phyloP scores from a whole-genome alignment of 2,888 invertebrate genomes.

The Eretmocerus hayati region DNA sequence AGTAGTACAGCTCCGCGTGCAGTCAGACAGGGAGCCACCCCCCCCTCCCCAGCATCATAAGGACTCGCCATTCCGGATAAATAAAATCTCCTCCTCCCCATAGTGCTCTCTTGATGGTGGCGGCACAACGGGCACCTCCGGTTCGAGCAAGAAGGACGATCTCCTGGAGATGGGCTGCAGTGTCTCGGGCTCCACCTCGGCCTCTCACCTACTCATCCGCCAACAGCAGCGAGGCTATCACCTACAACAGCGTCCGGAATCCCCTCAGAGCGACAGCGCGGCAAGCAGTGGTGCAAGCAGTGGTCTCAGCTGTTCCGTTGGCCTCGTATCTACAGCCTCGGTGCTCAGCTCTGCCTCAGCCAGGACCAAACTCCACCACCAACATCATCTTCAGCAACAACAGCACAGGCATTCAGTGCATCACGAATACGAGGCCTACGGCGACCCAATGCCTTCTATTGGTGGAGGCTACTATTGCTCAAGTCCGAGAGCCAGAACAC shows the following conservation, averaged over 20 bases:
- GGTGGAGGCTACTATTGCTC: constrained; percentile 6
- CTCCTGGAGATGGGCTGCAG: constrained; percentile 66
- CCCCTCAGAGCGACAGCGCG: no score
- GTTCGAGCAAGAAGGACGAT: constrained; percentile 69
- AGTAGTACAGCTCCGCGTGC: no score
- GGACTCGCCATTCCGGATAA: no score
- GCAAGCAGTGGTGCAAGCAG: constrained; percentile 29
- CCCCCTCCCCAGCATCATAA: no score
- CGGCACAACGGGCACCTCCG: constrained; percentile 41
- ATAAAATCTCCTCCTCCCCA: no score
- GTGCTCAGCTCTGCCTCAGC: constrained; percentile 12
- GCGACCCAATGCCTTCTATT: no score
- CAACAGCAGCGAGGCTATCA: constrained; percentile 27
- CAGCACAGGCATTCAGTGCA: no score
- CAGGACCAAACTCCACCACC: constrained; percentile 42
- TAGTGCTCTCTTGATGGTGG: constrained; percentile 29
- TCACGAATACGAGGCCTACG: constrained; percentile 56
- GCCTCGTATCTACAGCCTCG: constrained; percentile 24
- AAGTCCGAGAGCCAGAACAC: constrained; percentile 31
- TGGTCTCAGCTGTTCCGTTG: no score
- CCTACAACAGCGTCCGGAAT: no score
- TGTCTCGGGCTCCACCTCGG: constrained; percentile 38
- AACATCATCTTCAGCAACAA: constrained; percentile 42
- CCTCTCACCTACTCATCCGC: constrained; percentile 4
- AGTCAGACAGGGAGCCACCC: no score